Base-by-base conservation (phyloP, 2,888 invertebrate species). In the Tenthredo notha region DNA sequence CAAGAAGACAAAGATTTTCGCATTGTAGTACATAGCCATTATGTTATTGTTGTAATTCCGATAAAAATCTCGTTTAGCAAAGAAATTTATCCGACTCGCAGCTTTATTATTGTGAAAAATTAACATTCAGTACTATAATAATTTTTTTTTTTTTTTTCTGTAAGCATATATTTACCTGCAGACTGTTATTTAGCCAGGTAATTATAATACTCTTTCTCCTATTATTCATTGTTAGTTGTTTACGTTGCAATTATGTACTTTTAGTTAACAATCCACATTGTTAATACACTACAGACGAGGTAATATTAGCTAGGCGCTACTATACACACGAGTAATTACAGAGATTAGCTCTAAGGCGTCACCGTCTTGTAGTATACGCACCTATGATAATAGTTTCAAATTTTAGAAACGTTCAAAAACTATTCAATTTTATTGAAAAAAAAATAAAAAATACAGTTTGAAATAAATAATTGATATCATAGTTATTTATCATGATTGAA, bases 231-330 rank as follows among this genome's bases (percentile, higher is more conserved):
- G 67, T 67, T 33, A 33, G 33, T 33, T 67, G 18, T 67, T 67
- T 33, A 25, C 67, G 10, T 67, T 67, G 33, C 67, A 67, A 67
- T 67, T 67, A 67, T 67, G 67, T 67, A 67, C 67, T 15, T 67
- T 33, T 67, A 67, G 67, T 33, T 67, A 33, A 67, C 67, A 67
- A 67, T 67, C 15, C 33, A 18, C 67, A 67, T 67, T 67, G 67
- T 67, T 67, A 67, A 25, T 67, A 18, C 67, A 6, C 67, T 67
- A 18, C 33, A 67, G 33, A 33, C 67, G 7, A 67, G 67, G 67
- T 33, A 18, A 67, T 67, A 18, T 33, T 67, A 67, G 33, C 67
- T 33, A 67, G 33, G 15, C 15, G 5, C 33, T 67, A 18, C 33
- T 25, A 67, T 29, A 67, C 29, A 67, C 18, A 33, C 33, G 29